phyloP scores from a whole-genome alignment of 2,797 vertebrate genomes.

The Eupleurogrammus muticus region DNA sequence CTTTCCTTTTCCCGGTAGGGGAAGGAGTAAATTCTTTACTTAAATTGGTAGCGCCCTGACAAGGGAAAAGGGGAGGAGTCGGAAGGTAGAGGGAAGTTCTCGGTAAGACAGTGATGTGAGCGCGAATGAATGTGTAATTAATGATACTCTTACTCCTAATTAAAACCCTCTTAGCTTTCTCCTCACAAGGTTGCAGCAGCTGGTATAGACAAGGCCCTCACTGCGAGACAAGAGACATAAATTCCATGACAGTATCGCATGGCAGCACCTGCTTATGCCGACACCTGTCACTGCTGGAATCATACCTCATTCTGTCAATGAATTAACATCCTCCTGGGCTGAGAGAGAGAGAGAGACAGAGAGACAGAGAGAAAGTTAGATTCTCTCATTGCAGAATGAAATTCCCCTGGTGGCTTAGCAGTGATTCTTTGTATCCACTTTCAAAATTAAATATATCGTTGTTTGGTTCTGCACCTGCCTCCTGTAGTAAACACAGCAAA shows the following conservation, averaged over 20 bases:
- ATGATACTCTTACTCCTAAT: conserved; percentile 93
- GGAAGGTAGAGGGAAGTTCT: conserved; percentile 48
- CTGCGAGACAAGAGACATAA: conserved; percentile 88
- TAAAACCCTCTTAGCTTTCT: conserved; percentile 96
- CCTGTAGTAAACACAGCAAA: conserved; percentile 85
- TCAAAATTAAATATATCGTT: conserved; percentile 90
- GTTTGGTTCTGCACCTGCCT: conserved; percentile 89
- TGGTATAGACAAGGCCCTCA: conserved; percentile 84
- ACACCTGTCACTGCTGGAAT: conserved; percentile 87
- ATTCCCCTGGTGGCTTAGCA: conserved; percentile 82
- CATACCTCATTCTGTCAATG: conserved; percentile 93
- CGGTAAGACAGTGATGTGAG: conserved; percentile 62
- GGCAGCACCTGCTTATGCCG: conserved; percentile 89
- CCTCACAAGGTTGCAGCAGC: conserved; percentile 90
- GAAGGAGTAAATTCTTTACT: conserved; percentile 66
- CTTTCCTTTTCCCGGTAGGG: conserved; percentile 64
- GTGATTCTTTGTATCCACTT: conserved; percentile 86
- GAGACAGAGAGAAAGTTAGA: background rate
- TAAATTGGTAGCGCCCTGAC: conserved; percentile 64
- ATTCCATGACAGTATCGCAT: conserved; percentile 90
- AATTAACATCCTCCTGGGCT: conserved; percentile 91
- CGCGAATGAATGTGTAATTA: conserved; percentile 87
- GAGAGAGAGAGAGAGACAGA: conserved; percentile 32
- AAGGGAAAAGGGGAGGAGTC: conserved; percentile 59
- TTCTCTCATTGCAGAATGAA: conserved; percentile 76